Evolutionary conservation across 2,888 invertebrate genomes (phyloP), one percentile per base, ranked within the genome.

Genomic region (Chaetoderma sp.): DNA sequence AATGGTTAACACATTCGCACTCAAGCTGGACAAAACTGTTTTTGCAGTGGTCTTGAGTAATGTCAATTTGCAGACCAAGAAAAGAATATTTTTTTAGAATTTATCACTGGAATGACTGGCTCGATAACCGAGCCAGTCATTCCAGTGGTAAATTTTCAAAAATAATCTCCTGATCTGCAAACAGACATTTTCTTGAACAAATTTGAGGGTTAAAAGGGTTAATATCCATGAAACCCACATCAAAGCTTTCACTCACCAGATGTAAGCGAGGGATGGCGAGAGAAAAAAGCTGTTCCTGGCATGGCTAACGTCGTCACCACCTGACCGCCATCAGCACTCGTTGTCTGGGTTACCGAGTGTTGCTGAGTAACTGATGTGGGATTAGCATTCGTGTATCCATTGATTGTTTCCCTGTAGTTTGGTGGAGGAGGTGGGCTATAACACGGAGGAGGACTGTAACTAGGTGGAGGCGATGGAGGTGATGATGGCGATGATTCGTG

Each of bases 341-440:
- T 32, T n/a, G n/a, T 85, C 69, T 88, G 83, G 10, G 89, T 86
- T 57, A 89, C 83, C 6, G 89, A 86, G 72, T 89, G 88, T 58
- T 87, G 86, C 60, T 87, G 21, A 83, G 75, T 67, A 16, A 76
- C 70, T 32, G 75, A 70, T 54, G 67, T 71, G 72, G 76, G 76
- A 21, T 71, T 68, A 3, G 74, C 23, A 33, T 36, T n/a, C n/a
- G n/a, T n/a, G 5, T n/a, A 30, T 13, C 32, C 52, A 52, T 52
- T 28, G 23, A 52, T 32, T n/a, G 61, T 32, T 79, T 39, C 80
- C 74, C 23, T 71, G 62, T 71, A 72, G 58, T 67, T 70, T 47
- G 72, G 78, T 32, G 72, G 74, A 27, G 33, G 32, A n/a, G 67
- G 62, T 45, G 75, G 67, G 52, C 70, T 73, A 67, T 76, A 77